These are phyloP conservation scores for Cordilura impudica DNA, from an alignment of 2,888 invertebrate species.

Conservation along the genomic window DNA sequence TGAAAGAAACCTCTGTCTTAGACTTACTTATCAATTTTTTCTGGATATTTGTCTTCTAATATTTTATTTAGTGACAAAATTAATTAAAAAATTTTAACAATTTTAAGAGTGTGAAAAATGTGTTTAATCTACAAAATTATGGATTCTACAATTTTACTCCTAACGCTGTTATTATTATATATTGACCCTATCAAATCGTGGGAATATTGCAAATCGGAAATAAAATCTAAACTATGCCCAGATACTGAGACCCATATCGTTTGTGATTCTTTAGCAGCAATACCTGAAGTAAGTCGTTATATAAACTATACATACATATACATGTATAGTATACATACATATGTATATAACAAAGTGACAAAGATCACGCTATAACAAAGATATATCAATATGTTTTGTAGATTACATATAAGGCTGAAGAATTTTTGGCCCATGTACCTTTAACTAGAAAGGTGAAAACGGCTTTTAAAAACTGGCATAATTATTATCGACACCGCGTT, in stretches of 20 bases:
- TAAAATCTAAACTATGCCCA: slow-evolving; percentile 19
- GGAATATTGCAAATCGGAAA: slow-evolving; percentile 47
- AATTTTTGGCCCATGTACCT: slow-evolving; percentile 54
- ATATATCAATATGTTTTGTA: too few relatives aligned
- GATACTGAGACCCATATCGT: slow-evolving; percentile 9
- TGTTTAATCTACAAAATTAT: too few relatives aligned
- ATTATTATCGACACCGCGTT: slow-evolving; percentile 53
- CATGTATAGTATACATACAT: background rate
- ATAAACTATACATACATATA: background rate
- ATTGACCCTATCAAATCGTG: background rate
- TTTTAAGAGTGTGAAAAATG: too few relatives aligned
- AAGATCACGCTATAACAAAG: too few relatives aligned
- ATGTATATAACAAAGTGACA: too few relatives aligned
- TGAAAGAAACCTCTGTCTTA: too few relatives aligned
- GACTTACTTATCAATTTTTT: too few relatives aligned
- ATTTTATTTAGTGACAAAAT: too few relatives aligned
- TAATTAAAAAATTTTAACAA: too few relatives aligned
- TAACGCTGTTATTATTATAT: background rate
- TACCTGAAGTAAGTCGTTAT: slow-evolving; percentile 28
- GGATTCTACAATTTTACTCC: background rate
- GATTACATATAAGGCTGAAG: background rate
- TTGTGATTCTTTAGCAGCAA: slow-evolving; percentile 19
- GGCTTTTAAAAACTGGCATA: slow-evolving; percentile 54
- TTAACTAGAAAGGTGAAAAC: slow-evolving; percentile 58
- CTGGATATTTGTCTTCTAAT: too few relatives aligned